phyloP scores from a whole-genome alignment of 2,113 vertebrate genomes.

The Nymphicus hollandicus region DNA sequence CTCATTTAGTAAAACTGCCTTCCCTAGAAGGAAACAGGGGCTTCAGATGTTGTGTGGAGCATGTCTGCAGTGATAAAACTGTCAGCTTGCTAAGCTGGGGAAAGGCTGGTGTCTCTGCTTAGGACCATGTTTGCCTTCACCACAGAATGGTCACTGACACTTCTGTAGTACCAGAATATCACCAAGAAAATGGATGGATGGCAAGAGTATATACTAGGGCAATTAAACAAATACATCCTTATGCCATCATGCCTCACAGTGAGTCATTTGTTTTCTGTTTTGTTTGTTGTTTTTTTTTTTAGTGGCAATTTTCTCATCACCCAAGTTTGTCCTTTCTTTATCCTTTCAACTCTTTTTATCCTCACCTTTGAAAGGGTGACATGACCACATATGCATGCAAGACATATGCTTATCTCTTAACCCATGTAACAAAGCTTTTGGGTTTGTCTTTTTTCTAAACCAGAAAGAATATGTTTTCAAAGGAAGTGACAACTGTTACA shows the following conservation, averaged over 20 bases:
- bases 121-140: neutral
- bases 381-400: neutral
- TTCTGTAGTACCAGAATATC: neutral
- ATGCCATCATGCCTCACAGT: neutral
- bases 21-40: neutral
- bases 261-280: neutral
- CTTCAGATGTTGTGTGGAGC: neutral
- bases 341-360: neutral
- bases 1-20: neutral
- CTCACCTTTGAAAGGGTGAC: neutral
- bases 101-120: neutral
- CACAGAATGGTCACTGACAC: neutral
- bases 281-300: neutral
- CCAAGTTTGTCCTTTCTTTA: neutral
- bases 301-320: neutral
- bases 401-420: neutral
- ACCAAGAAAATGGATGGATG: neutral
- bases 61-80: fast-evolving
- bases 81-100: neutral
- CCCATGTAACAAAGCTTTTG: too few species aligned
- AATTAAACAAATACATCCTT: neutral
- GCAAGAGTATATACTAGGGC: neutral
- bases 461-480: neutral
- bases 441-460: neutral
- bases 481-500: neutral